Evolutionary conservation across 2,113 vertebrate genomes (phyloP), one percentile per base, ranked within the genome.

Genomic region (Sapayoa aenigma): DNA sequence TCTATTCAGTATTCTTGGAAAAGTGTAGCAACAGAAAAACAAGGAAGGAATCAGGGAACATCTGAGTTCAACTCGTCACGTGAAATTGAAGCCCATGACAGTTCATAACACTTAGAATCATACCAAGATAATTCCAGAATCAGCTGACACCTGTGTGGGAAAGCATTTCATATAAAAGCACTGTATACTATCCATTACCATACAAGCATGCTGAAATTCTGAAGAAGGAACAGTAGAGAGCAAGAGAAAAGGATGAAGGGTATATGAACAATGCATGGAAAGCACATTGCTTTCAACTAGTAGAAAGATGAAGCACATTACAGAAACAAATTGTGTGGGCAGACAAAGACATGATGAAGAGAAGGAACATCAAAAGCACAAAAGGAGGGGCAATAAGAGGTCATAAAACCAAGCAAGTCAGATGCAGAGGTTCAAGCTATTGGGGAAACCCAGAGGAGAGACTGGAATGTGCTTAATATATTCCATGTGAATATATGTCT

Each of bases 401-500:
- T 95, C 92, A 94, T 90, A 95, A 95, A 96, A 92, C 76, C 67
- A 85, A 92, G 53, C 1, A 1, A 94, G 79, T 90, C 85, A 95
- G 75, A 96, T 83, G 82, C 63, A 93, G 86, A 90, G 75, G 79
- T 86, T 92, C 75, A 80, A 93, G 72, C 67, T 93, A 83, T 92
- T 86, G 92, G 89, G 84, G 91, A 96, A 96, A 74, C 93, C 80
- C 87, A 95, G 78, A 94, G 93, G 84, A 95, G 91, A 0, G 20
- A 87, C 81, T 90, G 94, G 84, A 95, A 96, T 89, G 87, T 77
- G 63, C 63, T 94, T 93, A 96, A 96, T 96, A 91, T 66, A 91
- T 94, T 96, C 94, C 94, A 95, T 89, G 71, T 95, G 94, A 91
- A 93, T 95, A 85, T 89, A 95, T 28, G 81, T 94, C 95, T 96